Base-by-base conservation (phyloP, 1,140 invertebrate genomes). In the Prorops nasuta region DNA sequence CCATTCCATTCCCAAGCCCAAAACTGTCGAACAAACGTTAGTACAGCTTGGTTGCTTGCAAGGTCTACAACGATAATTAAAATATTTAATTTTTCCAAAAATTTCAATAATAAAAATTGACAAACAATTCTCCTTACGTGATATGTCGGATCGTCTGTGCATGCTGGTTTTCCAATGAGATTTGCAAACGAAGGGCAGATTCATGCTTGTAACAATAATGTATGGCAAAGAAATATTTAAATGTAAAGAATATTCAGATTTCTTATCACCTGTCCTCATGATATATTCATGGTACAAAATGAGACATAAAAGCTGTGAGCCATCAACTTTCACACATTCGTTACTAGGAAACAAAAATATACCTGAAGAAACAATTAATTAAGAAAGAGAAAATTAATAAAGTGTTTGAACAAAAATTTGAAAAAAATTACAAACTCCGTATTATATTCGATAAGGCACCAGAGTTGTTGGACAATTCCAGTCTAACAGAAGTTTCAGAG, bases 331-430 rank as follows among this genome's bases (percentile, higher is more conserved):
- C 16, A 80, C 51, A 34, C 67, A 64, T 55, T 81, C 76, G 41
- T 83, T 80, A 22, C 77, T 77, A 44, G 74, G 75, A 71, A 79
- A 83, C 37, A 82, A 51, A 63, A 83, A 81, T 20, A 83, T 47
- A 35, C 76, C 82, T 82, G 46, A 56, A 46, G 54, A 49, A 34
- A 47, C 32, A 36, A 48, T 48, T 40, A 17, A 34, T 44, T 36
- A 41, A n/a, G 31, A n/a, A n/a, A n/a, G n/a, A n/a, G n/a, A n/a
- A n/a, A 71, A 79, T 83, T 38, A 82, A 51, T 62, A 83, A 81
- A 19, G 83, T 47, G 32, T 76, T 81, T 82, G 46, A 56, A 46
- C 54, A 49, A 34, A 47, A 31, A 36, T 44, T 48, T 40, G 9
- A 34, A 41, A 31, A 41, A n/a, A 37, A 38, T 40, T 50, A 61